These are phyloP conservation scores for Nemopilema nomurai DNA, from an alignment of 30 jellyfish, hydroid and myxozoan genomes.

Conservation along the genomic window DNA sequence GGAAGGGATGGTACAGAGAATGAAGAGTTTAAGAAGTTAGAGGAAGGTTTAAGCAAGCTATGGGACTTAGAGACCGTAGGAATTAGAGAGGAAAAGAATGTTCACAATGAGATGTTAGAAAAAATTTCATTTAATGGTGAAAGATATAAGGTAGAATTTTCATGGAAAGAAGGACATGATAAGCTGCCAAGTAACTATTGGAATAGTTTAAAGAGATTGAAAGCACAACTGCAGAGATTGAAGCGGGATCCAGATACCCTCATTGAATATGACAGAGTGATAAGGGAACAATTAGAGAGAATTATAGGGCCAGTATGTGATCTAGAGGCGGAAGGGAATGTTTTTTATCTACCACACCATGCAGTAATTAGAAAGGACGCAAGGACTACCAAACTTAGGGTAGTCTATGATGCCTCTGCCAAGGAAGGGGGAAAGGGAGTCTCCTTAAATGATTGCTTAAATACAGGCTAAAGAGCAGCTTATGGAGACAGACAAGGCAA, in stretches of 20 bases:
- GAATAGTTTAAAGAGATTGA: background rate
- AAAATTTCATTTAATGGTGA: no score
- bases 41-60: conserved; percentile 51
- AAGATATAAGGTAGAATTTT: background rate
- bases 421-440: no score
- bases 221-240: conserved; percentile 8
- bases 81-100: background rate
- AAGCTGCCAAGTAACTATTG: background rate
- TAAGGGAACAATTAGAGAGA: background rate
- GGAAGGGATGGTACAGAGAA: background rate
- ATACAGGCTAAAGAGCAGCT: conserved; percentile 48
- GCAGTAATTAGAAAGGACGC: background rate
- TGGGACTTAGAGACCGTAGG: conserved; percentile 24
- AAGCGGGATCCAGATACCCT: background rate
- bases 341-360: background rate
- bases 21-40: conserved; percentile 32
- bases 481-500: no score
- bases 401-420: no score
- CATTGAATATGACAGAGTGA: background rate
- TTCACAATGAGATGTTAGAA: conserved; percentile 6
- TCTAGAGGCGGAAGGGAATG: background rate
- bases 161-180: conserved; percentile 28
- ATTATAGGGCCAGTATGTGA: background rate
- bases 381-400: no score
- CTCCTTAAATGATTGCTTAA: no score